A percentile compares a stretch with the other conserved stretches of the same genome.
Evolutionary conservation across 2,113 vertebrate species (phyloP).

Genomic region (Atrichornis clamosus): DNA sequence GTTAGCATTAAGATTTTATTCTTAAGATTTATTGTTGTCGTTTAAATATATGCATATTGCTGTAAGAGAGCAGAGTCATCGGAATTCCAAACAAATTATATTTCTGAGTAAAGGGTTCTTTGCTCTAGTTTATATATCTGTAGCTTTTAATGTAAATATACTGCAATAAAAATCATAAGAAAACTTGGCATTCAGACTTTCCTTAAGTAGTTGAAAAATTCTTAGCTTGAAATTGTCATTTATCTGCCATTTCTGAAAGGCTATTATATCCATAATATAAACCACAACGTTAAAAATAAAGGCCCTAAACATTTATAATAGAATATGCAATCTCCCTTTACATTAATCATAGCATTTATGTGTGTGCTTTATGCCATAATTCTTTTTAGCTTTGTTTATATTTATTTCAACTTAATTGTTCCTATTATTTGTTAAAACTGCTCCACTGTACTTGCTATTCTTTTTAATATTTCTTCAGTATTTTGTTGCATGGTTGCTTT

Average conservation of each 20-base stretch:
- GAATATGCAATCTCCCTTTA: slow-evolving; percentile 10
- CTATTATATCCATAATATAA: slow-evolving; percentile 47
- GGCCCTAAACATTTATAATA: slow-evolving; percentile 37
- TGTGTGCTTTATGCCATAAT: neutral
- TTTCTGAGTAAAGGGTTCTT: slow-evolving; percentile 36
- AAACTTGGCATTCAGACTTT: slow-evolving; percentile 58
- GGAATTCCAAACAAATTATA: slow-evolving; percentile 51
- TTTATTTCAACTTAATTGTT: slow-evolving; percentile 1
- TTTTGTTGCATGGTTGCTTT: neutral
- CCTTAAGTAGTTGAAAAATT: slow-evolving; percentile 51
- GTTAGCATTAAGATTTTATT: neutral
- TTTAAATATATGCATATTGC: slow-evolving; percentile 30
- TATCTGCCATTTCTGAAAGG: slow-evolving; percentile 55
- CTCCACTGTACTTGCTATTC: neutral
- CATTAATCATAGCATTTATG: slow-evolving; percentile 26
- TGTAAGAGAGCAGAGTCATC: neutral
- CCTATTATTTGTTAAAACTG: neutral
- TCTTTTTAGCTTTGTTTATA: neutral
- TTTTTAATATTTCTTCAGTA: neutral
- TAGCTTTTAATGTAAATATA: slow-evolving; percentile 52
- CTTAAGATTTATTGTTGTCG: neutral
- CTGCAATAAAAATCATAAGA: slow-evolving; percentile 40
- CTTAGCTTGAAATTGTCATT: slow-evolving; percentile 48
- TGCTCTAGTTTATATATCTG: slow-evolving; percentile 43
- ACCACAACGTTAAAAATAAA: slow-evolving; percentile 51